phyloP scores from a whole-genome alignment of 2,113 vertebrate species.

The Cebus imitator region DNA sequence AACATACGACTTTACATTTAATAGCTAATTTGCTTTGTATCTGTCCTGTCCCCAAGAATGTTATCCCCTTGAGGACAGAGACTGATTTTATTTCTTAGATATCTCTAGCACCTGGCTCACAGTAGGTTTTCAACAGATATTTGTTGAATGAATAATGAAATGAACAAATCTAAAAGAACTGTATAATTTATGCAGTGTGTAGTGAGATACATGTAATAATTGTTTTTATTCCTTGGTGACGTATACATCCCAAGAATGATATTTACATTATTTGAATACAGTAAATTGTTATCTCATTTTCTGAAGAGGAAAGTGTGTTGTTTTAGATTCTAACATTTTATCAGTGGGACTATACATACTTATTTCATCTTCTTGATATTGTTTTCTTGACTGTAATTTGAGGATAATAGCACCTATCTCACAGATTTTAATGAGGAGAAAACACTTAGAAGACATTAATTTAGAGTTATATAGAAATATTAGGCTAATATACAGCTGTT shows the following conservation, averaged over 20 bases:
- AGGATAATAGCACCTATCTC: background rate
- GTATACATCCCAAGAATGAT: background rate
- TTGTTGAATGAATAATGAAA: slow-evolving; percentile 1
- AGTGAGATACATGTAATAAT: background rate
- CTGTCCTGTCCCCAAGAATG: background rate
- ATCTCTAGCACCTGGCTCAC: background rate
- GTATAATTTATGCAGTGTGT: background rate
- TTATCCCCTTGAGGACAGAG: background rate
- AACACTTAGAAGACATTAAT: background rate
- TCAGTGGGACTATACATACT: background rate
- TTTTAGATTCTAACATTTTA: slow-evolving; percentile 35
- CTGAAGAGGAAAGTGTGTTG: background rate
- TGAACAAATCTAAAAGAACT: background rate
- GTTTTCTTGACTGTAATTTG: background rate
- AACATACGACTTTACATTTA: background rate
- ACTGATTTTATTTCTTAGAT: background rate
- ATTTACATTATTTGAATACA: background rate
- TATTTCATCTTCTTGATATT: background rate
- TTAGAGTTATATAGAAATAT: background rate
- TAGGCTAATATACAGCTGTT: background rate
- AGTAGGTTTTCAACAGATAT: background rate
- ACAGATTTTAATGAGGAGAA: background rate
- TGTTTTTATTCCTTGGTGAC: background rate
- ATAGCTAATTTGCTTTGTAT: background rate
- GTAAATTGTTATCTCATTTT: slow-evolving; percentile 6